Conservation (phyloP, 2,888 invertebrate species). For the Tiphia femorata region DNA sequence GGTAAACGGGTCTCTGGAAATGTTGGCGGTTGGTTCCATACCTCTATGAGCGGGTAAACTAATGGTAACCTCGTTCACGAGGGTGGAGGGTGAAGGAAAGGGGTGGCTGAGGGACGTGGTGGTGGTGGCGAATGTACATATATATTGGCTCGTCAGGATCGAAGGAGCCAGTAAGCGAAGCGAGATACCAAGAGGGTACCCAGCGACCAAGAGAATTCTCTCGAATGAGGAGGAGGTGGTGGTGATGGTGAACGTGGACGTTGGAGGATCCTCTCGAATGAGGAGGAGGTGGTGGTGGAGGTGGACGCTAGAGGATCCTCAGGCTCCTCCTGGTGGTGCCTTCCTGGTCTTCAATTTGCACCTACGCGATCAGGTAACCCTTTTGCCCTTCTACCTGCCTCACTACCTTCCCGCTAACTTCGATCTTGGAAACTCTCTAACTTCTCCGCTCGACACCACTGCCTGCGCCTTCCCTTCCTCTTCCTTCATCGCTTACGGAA, state of each 20-base stretch:
- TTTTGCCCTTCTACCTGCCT: background rate
- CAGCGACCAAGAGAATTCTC: too few relatives aligned
- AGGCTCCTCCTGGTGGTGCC: slow-evolving; percentile 22
- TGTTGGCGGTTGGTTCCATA: slow-evolving; percentile 2
- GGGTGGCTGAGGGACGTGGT: too few relatives aligned
- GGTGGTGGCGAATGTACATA: slow-evolving; percentile 33
- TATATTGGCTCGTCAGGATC: slow-evolving; percentile 17
- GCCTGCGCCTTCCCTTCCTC: too few relatives aligned
- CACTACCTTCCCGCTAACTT: background rate
- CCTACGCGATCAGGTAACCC: slow-evolving; percentile 27
- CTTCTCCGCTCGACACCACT: too few relatives aligned
- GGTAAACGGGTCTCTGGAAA: slow-evolving; percentile 10
- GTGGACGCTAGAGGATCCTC: slow-evolving; percentile 11
- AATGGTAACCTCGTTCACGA: slow-evolving; percentile 36
- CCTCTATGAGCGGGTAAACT: slow-evolving; percentile 21
- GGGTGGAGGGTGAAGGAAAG: too few relatives aligned
- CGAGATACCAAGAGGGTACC: too few relatives aligned
- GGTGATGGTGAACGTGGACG: too few relatives aligned
- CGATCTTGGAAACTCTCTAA: background rate
- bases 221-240: too few relatives aligned
- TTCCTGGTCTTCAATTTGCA: slow-evolving; percentile 48
- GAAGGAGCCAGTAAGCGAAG: slow-evolving; percentile 3
- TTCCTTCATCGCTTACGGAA: too few relatives aligned
- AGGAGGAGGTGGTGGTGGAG: background rate
- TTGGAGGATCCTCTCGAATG: background rate